Percentiles rank a stretch among this genome's conserved stretches.
Conservation (phyloP, 2,888 invertebrate species). For the Coelinius sp. region DNA sequence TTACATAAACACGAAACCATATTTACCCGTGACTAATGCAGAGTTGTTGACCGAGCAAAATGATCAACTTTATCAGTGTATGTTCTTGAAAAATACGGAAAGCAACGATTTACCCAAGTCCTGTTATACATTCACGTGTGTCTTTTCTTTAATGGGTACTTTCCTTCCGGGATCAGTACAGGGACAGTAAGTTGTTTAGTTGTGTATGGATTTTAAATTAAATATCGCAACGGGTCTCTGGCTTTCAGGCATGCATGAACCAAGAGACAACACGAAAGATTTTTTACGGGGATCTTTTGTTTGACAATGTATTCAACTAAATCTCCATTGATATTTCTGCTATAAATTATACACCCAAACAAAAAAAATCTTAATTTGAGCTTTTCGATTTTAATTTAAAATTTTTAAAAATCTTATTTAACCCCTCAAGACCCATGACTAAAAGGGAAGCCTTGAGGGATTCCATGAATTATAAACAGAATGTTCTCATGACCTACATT, state of each 20-base stretch:
- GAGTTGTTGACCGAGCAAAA: constrained; percentile 8
- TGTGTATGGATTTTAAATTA: constrained; percentile 6
- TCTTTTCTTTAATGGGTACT: constrained; percentile 54
- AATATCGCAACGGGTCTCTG: constrained; percentile 2
- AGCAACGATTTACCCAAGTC: constrained; percentile 33
- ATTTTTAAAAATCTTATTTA: too few relatives aligned
- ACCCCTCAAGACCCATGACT: too few relatives aligned
- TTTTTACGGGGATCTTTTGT: not conserved
- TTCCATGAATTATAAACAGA: constrained; percentile 28
- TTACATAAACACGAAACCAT: constrained; percentile 5
- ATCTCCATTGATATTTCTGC: too few relatives aligned
- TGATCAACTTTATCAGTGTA: constrained; percentile 2
- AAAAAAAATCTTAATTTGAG: too few relatives aligned
- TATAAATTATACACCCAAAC: too few relatives aligned
- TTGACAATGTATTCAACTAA: too few relatives aligned
- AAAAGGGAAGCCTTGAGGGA: constrained; percentile 23
- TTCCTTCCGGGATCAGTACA: constrained; percentile 68
- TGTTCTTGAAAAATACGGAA: constrained; percentile 40
- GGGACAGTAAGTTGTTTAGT: constrained; percentile 20
- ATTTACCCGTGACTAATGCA: not conserved
- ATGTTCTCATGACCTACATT: constrained; percentile 34
- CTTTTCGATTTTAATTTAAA: too few relatives aligned
- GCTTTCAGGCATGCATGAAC: constrained; percentile 50
- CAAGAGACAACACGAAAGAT: constrained; percentile 45
- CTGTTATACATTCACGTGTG: not conserved